These are phyloP conservation scores for Chionoecetes opilio DNA, from an alignment of 1,140 invertebrate genomes.

Conservation along the genomic window DNA sequence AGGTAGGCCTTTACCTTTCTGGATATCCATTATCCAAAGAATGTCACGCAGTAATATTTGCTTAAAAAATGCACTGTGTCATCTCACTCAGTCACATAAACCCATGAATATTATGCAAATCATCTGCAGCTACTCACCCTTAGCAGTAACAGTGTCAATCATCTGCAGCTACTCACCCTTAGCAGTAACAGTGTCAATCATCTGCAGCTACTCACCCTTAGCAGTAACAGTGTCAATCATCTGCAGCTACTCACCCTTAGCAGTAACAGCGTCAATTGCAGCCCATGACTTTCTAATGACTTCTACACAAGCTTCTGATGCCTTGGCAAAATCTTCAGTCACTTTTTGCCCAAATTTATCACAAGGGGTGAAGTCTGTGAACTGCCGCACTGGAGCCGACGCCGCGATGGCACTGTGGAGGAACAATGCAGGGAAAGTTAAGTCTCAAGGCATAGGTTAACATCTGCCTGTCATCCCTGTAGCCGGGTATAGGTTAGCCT, in stretches of 20 bases:
- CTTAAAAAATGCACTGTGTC: too few species aligned
- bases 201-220: conserved; percentile 58
- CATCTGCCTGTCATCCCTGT: too few species aligned
- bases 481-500: too few species aligned
- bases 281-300: conserved; percentile 93
- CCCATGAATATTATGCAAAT: neutral
- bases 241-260: conserved; percentile 61
- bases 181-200: neutral
- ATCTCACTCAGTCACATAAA: too few species aligned
- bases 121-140: conserved; percentile 49
- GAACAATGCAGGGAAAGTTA: neutral
- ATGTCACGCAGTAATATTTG: too few species aligned
- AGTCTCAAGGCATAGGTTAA: too few species aligned
- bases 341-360: conserved; percentile 91
- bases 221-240: neutral
- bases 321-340: conserved; percentile 89
- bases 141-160: neutral
- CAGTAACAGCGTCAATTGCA: conserved; percentile 85
- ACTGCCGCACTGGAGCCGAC: conserved; percentile 97
- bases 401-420: conserved; percentile 94
- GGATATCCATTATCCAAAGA: too few species aligned
- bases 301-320: conserved; percentile 87
- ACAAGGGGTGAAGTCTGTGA: conserved; percentile 91
- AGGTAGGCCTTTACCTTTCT: too few species aligned
- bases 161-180: conserved; percentile 58